Conservation (phyloP, 2,888 invertebrate genomes). For the Zaprionus lineosus region DNA sequence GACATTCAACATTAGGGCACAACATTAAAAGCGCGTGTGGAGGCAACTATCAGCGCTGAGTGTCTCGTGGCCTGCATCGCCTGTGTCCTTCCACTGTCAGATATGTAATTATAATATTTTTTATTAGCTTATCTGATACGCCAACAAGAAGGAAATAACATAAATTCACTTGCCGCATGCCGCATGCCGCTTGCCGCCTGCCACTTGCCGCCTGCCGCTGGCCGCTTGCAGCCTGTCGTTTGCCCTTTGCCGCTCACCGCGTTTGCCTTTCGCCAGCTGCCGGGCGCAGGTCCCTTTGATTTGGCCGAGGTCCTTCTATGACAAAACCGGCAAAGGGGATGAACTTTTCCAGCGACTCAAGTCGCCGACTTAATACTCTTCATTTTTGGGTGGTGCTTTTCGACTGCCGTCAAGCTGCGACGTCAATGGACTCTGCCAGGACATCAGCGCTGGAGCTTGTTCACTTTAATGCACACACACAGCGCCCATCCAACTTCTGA, state of each 20-base stretch:
- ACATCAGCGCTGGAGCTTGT: constrained; percentile 25
- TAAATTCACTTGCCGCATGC: constrained; percentile 70
- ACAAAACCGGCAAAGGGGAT: constrained; percentile 7
- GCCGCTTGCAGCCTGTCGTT: no score
- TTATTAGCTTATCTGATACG: constrained; percentile 82
- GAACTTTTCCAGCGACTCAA: neutral
- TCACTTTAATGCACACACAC: constrained; percentile 38
- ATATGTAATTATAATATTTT: constrained; percentile 83
- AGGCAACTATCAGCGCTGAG: constrained; percentile 37
- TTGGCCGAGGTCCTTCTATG: constrained; percentile 35
- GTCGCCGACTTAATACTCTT: constrained; percentile 20
- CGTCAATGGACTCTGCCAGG: neutral
- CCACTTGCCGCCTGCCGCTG: no score
- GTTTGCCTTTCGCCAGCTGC: constrained; percentile 27
- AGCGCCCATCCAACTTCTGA: neutral
- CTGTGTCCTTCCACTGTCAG: constrained; percentile 50
- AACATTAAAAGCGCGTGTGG: constrained; percentile 53
- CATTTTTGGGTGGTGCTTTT: no score
- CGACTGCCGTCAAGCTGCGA: no score
- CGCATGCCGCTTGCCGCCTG: no score
- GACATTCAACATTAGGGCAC: constrained; percentile 45
- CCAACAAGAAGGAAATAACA: constrained; percentile 79
- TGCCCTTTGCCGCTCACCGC: no score
- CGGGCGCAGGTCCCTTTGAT: constrained; percentile 48
- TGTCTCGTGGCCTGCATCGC: constrained; percentile 44